These are phyloP conservation scores for Melanogrammus aeglefinus DNA, from an alignment of 2,797 vertebrate genomes.

Conservation along the genomic window DNA sequence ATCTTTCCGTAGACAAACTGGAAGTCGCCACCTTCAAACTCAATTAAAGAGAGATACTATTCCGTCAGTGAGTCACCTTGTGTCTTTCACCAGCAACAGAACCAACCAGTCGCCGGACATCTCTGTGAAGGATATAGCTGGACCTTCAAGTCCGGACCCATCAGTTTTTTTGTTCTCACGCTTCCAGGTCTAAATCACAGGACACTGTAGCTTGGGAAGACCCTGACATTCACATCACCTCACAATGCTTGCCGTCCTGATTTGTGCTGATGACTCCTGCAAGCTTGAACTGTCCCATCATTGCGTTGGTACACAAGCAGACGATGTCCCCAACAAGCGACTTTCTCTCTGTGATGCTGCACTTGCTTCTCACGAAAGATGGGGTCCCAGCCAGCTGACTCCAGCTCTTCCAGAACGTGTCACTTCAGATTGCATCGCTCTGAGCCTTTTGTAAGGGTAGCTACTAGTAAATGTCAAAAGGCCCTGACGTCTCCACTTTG, in stretches of 20 bases:
- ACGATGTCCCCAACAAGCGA: constrained; percentile 18
- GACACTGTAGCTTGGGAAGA: constrained; percentile 10
- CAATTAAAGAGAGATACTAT: too few relatives aligned
- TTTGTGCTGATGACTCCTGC: constrained; percentile 22
- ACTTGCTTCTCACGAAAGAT: constrained; percentile 1
- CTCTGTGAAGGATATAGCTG: constrained; percentile 19
- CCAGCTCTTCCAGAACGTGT: too few relatives aligned
- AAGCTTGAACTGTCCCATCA: constrained; percentile 26
- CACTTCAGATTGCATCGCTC: too few relatives aligned
- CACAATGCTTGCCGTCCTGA: constrained; percentile 24
- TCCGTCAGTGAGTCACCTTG: too few relatives aligned
- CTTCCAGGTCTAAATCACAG: not conserved
- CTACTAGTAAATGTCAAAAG: too few relatives aligned
- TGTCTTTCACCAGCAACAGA: too few relatives aligned
- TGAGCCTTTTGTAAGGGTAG: too few relatives aligned
- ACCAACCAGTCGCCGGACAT: too few relatives aligned
- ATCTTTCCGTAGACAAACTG: too few relatives aligned
- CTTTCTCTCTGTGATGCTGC: not conserved
- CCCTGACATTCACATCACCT: constrained; percentile 8
- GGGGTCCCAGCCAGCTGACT: not conserved
- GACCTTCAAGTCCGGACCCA: not conserved
- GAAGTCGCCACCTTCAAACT: too few relatives aligned
- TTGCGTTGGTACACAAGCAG: constrained; percentile 20
- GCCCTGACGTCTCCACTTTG: too few relatives aligned
- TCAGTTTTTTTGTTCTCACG: not conserved